Conservation (phyloP, 1,140 invertebrate species). For the Lethrus apterus region DNA sequence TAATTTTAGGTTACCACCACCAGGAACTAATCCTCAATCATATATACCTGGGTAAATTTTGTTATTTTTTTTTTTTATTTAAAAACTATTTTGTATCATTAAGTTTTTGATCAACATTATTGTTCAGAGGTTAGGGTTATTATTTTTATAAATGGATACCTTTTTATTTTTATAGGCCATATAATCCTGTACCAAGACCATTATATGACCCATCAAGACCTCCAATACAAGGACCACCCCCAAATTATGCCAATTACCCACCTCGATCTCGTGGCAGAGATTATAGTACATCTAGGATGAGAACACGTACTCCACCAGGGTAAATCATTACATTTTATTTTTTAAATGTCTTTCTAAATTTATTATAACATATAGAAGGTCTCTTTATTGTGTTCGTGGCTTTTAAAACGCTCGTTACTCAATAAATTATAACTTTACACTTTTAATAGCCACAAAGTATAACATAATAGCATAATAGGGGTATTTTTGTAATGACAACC, state of each 20-base stretch:
- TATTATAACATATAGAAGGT: too few species aligned
- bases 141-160: too few species aligned
- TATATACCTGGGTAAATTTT: slow-evolving; percentile 30
- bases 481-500: too few species aligned
- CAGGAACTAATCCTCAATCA: slow-evolving; percentile 21
- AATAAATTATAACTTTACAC: too few species aligned
- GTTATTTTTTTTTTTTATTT: slow-evolving; percentile 9
- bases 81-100: slow-evolving; percentile 6
- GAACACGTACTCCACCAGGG: slow-evolving; percentile 37
- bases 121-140: slow-evolving; percentile 7
- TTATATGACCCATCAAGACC: slow-evolving; percentile 33
- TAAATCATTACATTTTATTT: slow-evolving; percentile 22
- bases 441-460: too few species aligned
- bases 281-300: slow-evolving; percentile 40
- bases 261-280: slow-evolving; percentile 39
- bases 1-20: slow-evolving; percentile 36
- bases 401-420: too few species aligned
- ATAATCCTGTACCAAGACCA: slow-evolving; percentile 27
- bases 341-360: too few species aligned
- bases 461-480: too few species aligned
- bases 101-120: not conserved
- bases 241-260: slow-evolving; percentile 23
- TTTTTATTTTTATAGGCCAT: slow-evolving; percentile 21
- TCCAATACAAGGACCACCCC: slow-evolving; percentile 28
- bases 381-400: too few species aligned